Conservation (phyloP, 2,113 vertebrate genomes). For the Australoheros scitulus region DNA sequence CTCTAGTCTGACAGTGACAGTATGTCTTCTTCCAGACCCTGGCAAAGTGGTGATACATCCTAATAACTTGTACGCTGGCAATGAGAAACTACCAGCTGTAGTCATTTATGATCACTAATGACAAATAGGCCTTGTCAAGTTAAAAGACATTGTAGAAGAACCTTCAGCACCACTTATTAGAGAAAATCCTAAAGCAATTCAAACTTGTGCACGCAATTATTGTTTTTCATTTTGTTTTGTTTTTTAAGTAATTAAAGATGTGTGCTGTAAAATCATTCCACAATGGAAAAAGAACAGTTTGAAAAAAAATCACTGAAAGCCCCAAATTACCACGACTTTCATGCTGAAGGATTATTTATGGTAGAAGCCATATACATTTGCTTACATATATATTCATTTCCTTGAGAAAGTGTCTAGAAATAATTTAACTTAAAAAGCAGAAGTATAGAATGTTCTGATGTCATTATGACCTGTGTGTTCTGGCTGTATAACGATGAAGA, state of each 20-base stretch:
- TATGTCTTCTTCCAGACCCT: neutral
- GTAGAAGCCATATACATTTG: no score
- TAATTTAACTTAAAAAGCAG: no score
- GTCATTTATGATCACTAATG: neutral
- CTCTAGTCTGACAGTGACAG: neutral
- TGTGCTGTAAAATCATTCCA: no score
- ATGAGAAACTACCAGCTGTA: neutral
- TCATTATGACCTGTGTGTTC: no score
- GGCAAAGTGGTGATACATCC: neutral
- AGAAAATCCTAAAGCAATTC: neutral
- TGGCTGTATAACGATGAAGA: no score
- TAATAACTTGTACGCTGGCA: neutral
- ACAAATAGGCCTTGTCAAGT: neutral
- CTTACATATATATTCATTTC: no score
- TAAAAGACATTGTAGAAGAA: neutral
- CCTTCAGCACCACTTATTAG: neutral
- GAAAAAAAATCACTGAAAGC: neutral
- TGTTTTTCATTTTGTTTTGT: fast-evolving
- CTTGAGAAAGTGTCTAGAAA: no score
- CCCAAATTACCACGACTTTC: neutral
- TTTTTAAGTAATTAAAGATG: neutral
- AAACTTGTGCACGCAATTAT: neutral
- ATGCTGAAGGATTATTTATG: no score
- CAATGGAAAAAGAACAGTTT: neutral
- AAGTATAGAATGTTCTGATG: no score